Conservation (phyloP, 2,888 invertebrate species). For the Aphidius colemani region DNA sequence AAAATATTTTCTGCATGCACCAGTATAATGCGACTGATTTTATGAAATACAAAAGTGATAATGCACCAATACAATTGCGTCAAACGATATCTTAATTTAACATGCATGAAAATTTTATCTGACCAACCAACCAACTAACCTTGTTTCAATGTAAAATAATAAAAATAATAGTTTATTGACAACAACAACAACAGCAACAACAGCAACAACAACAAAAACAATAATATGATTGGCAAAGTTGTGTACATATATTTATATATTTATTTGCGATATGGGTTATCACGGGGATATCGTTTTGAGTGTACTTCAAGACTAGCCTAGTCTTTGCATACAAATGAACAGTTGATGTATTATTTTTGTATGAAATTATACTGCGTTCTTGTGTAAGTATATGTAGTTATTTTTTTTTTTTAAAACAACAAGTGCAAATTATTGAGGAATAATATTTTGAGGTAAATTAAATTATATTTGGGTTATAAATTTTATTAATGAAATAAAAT, state of each 20-base stretch:
- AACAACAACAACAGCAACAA: no score
- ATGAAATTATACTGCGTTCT: no score
- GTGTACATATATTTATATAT: background rate
- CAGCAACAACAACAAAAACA: no score
- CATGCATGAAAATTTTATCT: slow-evolving; percentile 25
- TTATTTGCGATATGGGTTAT: slow-evolving; percentile 43
- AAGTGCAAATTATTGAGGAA: no score
- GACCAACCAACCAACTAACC: background rate
- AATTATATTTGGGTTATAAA: no score
- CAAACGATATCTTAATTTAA: slow-evolving; percentile 39
- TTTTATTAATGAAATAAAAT: no score
- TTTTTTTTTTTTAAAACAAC: background rate
- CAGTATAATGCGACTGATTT: slow-evolving; percentile 52
- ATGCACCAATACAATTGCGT: slow-evolving; percentile 39
- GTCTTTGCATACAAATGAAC: background rate
- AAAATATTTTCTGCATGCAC: slow-evolving; percentile 34
- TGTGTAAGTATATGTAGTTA: no score
- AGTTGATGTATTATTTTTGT: slow-evolving; percentile 17
- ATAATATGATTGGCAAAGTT: no score
- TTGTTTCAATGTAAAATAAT: no score
- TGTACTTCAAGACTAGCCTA: background rate
- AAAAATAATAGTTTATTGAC: no score
- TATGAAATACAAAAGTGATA: slow-evolving; percentile 51
- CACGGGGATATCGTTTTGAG: slow-evolving; percentile 37
- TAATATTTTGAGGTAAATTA: no score